These are phyloP conservation scores for Steromphala cineraria DNA, from an alignment of 2,888 invertebrate species.

Conservation along the genomic window DNA sequence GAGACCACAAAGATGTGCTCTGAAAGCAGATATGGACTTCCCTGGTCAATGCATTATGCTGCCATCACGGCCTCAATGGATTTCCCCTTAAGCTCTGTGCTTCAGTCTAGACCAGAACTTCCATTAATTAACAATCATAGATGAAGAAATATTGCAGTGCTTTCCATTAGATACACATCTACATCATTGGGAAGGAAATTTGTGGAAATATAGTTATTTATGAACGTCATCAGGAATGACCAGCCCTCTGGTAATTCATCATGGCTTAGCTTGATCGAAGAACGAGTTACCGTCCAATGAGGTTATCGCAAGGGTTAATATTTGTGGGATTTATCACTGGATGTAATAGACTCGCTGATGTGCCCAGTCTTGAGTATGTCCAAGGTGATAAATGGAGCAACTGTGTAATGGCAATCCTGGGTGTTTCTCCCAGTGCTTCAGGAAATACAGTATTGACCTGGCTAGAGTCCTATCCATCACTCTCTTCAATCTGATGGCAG, in stretches of 20 bases:
- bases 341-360: neutral
- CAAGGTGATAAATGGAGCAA: neutral
- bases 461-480: no score
- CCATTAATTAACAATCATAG: constrained; percentile 19
- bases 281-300: constrained; percentile 1
- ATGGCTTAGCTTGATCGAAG: neutral
- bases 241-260: constrained; percentile 8
- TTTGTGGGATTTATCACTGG: neutral
- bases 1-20: no score
- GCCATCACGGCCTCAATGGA: no score
- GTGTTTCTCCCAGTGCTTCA: no score
- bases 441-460: no score
- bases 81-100: no score
- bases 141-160: neutral
- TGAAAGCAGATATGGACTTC: no score
- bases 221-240: neutral
- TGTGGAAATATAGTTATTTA: constrained; percentile 7
- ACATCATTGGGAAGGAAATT: neutral
- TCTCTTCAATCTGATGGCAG: no score
- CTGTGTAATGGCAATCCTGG: neutral
- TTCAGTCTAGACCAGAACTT: neutral
- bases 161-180: constrained; percentile 13
- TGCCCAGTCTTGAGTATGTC: neutral
- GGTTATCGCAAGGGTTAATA: neutral
- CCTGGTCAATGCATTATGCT: no score